Evolutionary conservation across 2,888 invertebrate genomes (phyloP), one percentile per base, ranked within the genome.

Genomic region (Eucriotettix oculatus): DNA sequence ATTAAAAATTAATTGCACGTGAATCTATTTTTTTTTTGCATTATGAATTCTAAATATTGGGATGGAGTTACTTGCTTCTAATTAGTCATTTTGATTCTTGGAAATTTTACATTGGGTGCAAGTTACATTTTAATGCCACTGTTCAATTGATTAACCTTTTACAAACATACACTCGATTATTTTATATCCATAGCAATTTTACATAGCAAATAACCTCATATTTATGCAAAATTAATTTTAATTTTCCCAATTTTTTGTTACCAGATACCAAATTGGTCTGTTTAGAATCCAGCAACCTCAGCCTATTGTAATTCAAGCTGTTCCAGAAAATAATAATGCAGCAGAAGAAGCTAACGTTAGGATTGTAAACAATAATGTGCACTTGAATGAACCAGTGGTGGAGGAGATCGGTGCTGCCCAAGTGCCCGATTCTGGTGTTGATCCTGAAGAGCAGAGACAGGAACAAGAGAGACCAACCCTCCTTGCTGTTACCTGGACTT

Each of bases 401-500:
- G 16, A 16, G 48, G 40, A 14, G 60, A 57, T 43, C 41, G 41
- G 42, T 42, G 60, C 44, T 12, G 63, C 57, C 7, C 61, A 70
- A 68, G 42, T 71, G 69, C 59, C 73, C 71, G 56, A 67, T 12
- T 66, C 66, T 58, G 64, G 60, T 14, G 65, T 66, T 29, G 48
- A 52, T 9, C 52, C 56, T 10, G 55, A 57, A 52, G 60, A 56
- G 52, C 57, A 55, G 48, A 48, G 48, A 14, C 48, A 48, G 48
- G 48, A 59, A 44, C 58, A 60, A 16, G 63, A 62, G 16, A 73
- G 80, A 68, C 82, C 84, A 56, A 79, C 86, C 62, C 73, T 86
- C 63, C 74, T 91, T 64, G 84, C 86, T 55, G 80, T 91, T 17
- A 83, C 89, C 29, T 90, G 91, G 86, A 91, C 91, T 70, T 90